A percentile compares a stretch with the other conserved stretches of the same genome.
Conservation (phyloP, 1,140 invertebrate species). For the Zaprionus ghesquierei region DNA sequence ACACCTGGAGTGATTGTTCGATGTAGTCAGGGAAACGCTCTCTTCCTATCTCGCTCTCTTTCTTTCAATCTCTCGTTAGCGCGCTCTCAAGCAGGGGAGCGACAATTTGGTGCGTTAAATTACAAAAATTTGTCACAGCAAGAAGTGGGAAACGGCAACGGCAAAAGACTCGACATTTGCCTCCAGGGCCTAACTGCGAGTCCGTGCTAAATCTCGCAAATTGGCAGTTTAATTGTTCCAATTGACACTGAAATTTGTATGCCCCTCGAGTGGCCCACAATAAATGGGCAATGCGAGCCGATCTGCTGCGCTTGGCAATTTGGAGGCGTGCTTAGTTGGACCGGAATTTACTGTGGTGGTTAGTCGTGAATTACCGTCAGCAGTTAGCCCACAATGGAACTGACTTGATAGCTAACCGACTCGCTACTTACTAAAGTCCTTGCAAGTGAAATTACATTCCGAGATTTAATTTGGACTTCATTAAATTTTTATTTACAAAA, state of each 20-base stretch:
- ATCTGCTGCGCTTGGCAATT: constrained; percentile 23
- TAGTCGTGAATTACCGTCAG: constrained; percentile 15
- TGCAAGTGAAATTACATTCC: background rate
- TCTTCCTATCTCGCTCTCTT: background rate
- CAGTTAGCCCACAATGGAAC: background rate
- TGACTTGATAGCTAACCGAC: background rate
- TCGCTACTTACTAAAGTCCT: background rate
- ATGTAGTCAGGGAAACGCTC: constrained; percentile 2
- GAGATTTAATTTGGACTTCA: constrained; percentile 36
- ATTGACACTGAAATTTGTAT: constrained; percentile 66
- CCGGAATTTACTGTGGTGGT: constrained; percentile 56
- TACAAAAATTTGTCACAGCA: constrained; percentile 72
- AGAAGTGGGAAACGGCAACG: constrained; percentile 11
- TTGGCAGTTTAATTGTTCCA: constrained; percentile 78
- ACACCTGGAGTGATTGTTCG: constrained; percentile 82
- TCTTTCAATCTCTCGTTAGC: background rate
- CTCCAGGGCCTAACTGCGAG: constrained; percentile 31
- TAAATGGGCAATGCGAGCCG: constrained; percentile 28
- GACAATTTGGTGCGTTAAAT: constrained; percentile 82
- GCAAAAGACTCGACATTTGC: constrained; percentile 22
- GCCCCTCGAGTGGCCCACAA: constrained; percentile 49
- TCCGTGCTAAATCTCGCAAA: constrained; percentile 68
- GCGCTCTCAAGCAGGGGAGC: constrained; percentile 3
- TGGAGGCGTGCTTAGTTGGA: constrained; percentile 42
- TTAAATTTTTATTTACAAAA: constrained; percentile 70